phyloP scores from a whole-genome alignment of 2,113 vertebrate species.

The Syrrhaptes paradoxus region DNA sequence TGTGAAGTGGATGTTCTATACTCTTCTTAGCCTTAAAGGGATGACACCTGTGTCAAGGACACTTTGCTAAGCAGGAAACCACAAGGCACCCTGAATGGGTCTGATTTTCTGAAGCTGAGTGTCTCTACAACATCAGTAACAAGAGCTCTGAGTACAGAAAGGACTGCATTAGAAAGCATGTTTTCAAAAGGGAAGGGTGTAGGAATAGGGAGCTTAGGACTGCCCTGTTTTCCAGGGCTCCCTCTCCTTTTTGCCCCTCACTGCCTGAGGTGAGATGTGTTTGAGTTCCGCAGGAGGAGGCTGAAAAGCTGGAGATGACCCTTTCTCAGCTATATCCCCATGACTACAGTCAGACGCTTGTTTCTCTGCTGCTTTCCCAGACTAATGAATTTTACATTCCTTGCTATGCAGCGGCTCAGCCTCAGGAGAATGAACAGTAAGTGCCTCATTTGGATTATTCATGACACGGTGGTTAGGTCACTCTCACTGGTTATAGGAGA shows the following conservation, averaged over 20 bases:
- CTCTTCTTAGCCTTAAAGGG: background rate
- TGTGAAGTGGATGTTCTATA: background rate
- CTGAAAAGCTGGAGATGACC: background rate
- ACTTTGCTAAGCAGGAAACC: background rate
- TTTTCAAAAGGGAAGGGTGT: background rate
- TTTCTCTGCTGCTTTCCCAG: background rate
- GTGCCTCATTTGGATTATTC: background rate
- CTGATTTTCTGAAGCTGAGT: background rate
- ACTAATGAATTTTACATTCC: constrained; percentile 37
- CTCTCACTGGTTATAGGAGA: background rate
- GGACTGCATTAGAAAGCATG: background rate
- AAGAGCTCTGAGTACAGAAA: background rate
- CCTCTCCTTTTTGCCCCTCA: rapidly evolving
- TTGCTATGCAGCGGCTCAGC: background rate
- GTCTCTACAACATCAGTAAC: background rate
- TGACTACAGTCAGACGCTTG: background rate
- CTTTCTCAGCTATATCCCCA: background rate
- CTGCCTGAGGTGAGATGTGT: background rate
- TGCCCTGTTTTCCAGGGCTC: background rate
- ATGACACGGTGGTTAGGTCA: background rate
- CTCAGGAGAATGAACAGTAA: background rate
- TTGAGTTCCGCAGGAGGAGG: background rate
- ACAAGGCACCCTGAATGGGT: rapidly evolving
- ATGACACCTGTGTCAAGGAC: background rate
- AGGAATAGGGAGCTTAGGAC: background rate